Percentiles rank a stretch among this genome's conserved stretches.
phyloP scores from a whole-genome alignment of 1,140 invertebrate species.

The Ditylenchus dipsaci region DNA sequence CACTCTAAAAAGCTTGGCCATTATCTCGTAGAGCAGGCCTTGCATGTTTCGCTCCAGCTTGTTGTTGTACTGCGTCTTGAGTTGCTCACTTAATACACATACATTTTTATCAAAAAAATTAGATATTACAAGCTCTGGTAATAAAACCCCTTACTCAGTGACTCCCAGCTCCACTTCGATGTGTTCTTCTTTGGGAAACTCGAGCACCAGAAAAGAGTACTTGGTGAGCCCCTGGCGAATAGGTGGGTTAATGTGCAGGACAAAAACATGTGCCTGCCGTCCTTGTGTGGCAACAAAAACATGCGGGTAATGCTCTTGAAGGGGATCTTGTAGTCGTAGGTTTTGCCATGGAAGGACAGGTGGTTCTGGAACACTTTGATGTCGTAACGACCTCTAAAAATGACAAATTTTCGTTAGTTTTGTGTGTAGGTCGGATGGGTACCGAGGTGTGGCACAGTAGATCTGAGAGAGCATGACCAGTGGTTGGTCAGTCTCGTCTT shows the following conservation, averaged over 20 bases:
- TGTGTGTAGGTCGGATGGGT: conserved; percentile 29
- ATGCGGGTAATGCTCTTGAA: conserved; percentile 85
- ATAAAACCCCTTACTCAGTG: conserved; percentile 67
- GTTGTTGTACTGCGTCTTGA: conserved; percentile 87
- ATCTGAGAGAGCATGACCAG: conserved; percentile 93
- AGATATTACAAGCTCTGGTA: not conserved
- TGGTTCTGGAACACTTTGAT: conserved; percentile 96
- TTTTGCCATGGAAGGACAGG: conserved; percentile 98
- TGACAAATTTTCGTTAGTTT: conserved; percentile 9
- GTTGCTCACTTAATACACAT: conserved; percentile 66
- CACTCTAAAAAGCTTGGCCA: conserved; percentile 91
- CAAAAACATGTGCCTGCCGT: conserved; percentile 91
- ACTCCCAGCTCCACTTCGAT: conserved; percentile 85
- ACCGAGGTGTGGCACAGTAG: conserved; percentile 95
- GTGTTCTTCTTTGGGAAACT: conserved; percentile 86
- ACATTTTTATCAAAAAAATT: not conserved
- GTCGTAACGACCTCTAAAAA: conserved; percentile 91
- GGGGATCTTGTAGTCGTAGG: conserved; percentile 99
- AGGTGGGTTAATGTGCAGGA: conserved; percentile 89
- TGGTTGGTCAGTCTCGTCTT: conserved; percentile 92
- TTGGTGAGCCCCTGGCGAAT: conserved; percentile 98
- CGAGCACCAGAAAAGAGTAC: conserved; percentile 83
- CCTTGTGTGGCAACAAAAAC: conserved; percentile 92
- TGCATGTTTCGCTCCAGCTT: conserved; percentile 83
- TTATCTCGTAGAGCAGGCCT: conserved; percentile 88